Percentiles rank a stretch among this genome's conserved stretches.
Evolutionary conservation across 2,797 vertebrate genomes (phyloP).

Genomic region (Pseudochirops corinnae): DNA sequence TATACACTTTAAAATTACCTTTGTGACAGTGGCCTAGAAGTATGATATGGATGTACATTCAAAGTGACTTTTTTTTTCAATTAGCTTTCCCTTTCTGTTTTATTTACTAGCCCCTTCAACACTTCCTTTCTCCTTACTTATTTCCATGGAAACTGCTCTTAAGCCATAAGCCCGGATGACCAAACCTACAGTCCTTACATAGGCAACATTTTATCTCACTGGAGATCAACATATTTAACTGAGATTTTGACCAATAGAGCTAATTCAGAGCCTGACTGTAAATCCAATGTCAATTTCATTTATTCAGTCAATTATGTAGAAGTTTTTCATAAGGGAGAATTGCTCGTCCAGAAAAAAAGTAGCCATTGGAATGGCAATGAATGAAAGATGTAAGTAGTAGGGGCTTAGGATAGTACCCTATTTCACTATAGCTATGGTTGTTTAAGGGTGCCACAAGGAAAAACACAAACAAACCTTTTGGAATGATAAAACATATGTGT

Average conservation of each 20-base stretch:
- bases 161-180: background rate
- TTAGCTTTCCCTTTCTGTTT: background rate
- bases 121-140: conserved; percentile 18
- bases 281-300: conserved; percentile 10
- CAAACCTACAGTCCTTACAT: conserved; percentile 2
- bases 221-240: background rate
- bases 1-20: background rate
- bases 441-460: conserved; percentile 2
- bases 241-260: background rate
- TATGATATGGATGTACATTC: background rate
- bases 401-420: conserved; percentile 45
- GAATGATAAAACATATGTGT: background rate
- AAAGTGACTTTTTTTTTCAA: background rate
- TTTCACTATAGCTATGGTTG: background rate
- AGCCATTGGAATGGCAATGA: conserved; percentile 33
- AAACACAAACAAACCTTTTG: background rate
- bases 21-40: background rate
- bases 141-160: background rate
- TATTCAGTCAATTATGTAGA: conserved; percentile 29
- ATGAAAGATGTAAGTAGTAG: conserved; percentile 7
- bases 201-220: background rate
- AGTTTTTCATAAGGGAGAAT: conserved; percentile 1
- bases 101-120: background rate
- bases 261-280: conserved; percentile 34
- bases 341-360: background rate